Conservation (phyloP, 2,888 invertebrate genomes). For the Graphium colonna region DNA sequence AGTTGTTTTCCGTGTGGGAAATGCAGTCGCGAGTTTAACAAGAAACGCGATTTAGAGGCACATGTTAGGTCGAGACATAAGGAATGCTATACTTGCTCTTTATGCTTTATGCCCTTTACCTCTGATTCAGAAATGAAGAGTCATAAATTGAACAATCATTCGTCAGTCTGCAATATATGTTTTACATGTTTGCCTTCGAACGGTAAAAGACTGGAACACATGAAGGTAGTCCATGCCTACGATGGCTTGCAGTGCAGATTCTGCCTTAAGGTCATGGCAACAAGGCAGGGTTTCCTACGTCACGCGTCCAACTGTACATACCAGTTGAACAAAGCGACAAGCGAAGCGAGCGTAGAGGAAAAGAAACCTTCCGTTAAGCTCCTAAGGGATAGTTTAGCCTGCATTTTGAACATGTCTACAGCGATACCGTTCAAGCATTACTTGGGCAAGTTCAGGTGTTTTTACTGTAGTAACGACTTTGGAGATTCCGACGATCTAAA, state of each 20-base stretch:
- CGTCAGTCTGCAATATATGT: constrained; percentile 57
- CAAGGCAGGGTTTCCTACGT: constrained; percentile 51
- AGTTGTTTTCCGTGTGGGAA: constrained; percentile 45
- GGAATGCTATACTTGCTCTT: constrained; percentile 44
- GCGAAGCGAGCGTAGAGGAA: constrained; percentile 27
- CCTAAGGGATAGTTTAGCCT: constrained; percentile 50
- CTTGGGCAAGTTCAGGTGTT: constrained; percentile 59
- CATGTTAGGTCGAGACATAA: constrained; percentile 51
- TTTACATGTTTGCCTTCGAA: constrained; percentile 49
- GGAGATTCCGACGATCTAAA: constrained; percentile 50
- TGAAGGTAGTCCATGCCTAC: constrained; percentile 49
- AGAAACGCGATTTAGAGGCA: constrained; percentile 48
- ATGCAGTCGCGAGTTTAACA: constrained; percentile 52
- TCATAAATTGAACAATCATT: constrained; percentile 50
- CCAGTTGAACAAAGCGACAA: constrained; percentile 23
- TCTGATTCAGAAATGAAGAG: constrained; percentile 40
- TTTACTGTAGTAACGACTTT: constrained; percentile 63
- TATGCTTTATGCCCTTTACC: constrained; percentile 44
- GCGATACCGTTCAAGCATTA: constrained; percentile 63
- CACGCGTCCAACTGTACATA: constrained; percentile 49
- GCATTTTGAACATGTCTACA: constrained; percentile 58
- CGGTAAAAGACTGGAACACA: constrained; percentile 49
- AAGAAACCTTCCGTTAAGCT: constrained; percentile 44
- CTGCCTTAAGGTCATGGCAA: constrained; percentile 48
- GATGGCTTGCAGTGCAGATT: constrained; percentile 49